Base-by-base conservation (phyloP, 2,797 vertebrate species). In the Hyperoplus immaculatus region DNA sequence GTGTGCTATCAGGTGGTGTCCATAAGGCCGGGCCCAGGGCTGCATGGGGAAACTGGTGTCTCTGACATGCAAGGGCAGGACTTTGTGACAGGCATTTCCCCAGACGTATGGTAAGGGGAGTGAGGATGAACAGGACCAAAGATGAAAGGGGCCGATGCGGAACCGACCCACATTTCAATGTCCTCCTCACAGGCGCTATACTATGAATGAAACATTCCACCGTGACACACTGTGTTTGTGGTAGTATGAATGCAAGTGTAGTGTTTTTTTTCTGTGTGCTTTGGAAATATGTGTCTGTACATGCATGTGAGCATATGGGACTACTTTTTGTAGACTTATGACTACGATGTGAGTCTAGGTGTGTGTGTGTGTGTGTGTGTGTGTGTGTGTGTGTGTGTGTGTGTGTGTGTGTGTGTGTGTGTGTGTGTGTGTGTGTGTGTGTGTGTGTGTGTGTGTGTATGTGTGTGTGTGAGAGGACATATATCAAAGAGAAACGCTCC, bases 41-140 rank as follows among this genome's bases (percentile, higher is more conserved):
- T 65, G 70, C 80, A 83, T 15, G 5, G 60, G 74, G 77, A 77
- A 75, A 63, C 3, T 64, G 58, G 88, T 92, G 92, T 91, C 80
- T 83, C 75, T 89, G 92, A 92, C 79, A 81, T 70, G 85, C 49
- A 47, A 21, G 59, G 64, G 65, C 61, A 59, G 69, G 51, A 72
- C 47, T 83, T 54, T 88, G 83, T 87, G 91, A 89, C 90, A 89
- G 85, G 69, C 73, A 15, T 82, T 69, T 86, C 80, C 83, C 63
- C 13, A 29, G 77, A 86, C 61, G 12, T 78, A 72, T 73, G 62
- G 67, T 55, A 56, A 50, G 15, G 47, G 55, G 69, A 75, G 68
- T 81, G 87, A 90, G 72, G 88, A 88, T 78, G 89, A 87, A 86
- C 87, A 88, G 90, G 83, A 72, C 74, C 46, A 51, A 72, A 80